phyloP scores from a whole-genome alignment of 2,113 vertebrate genomes.

The Bubalus kerabau region DNA sequence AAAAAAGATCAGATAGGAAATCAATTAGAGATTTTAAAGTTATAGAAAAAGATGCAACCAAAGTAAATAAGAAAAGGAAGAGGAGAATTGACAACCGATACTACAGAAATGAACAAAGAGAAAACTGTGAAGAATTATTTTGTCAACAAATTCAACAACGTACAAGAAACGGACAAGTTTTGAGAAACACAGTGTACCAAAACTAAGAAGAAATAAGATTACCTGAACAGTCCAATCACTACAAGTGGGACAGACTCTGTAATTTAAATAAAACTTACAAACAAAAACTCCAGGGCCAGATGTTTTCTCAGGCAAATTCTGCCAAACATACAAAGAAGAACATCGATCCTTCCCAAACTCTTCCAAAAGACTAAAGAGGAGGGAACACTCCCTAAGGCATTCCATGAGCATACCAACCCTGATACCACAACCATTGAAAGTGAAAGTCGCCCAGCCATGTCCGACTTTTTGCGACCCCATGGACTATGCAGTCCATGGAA shows the following conservation, averaged over 20 bases:
- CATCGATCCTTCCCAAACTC: neutral
- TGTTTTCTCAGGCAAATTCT: neutral
- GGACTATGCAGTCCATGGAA: neutral
- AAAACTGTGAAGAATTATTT: neutral
- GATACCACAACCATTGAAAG: neutral
- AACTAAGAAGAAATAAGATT: neutral
- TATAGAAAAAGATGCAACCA: neutral
- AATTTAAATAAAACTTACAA: neutral
- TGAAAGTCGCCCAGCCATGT: neutral
- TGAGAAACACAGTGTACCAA: neutral
- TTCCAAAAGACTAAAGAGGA: neutral
- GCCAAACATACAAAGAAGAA: neutral
- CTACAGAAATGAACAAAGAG: neutral
- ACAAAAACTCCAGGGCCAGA: neutral
- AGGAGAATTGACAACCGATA: neutral
- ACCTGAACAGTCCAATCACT: neutral
- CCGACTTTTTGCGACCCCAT: accelerated
- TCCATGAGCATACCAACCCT: neutral
- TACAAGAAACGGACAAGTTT: neutral
- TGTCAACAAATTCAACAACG: neutral
- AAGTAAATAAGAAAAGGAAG: neutral
- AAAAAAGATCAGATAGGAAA: neutral
- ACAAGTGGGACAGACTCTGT: neutral
- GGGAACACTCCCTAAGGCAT: neutral
- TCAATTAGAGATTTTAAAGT: neutral